phyloP scores from a whole-genome alignment of 1,140 invertebrate genomes.

The Chironomus tepperi region DNA sequence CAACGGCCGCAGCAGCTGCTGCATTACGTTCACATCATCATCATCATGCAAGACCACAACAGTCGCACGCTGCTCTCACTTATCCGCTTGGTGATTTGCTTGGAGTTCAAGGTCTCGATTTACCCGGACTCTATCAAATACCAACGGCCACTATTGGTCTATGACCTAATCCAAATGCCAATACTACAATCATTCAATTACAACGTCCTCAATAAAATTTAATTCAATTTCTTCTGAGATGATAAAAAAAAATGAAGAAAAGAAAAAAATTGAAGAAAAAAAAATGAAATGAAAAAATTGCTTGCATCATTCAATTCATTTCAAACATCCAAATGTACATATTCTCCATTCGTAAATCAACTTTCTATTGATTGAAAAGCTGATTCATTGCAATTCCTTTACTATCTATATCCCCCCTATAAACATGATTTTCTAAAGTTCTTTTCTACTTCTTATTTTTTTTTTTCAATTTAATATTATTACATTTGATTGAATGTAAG shows the following conservation, averaged over 20 bases:
- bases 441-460: no score
- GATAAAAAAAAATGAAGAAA: background rate
- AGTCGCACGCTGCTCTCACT: constrained; percentile 39
- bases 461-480: no score
- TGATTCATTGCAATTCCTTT: no score
- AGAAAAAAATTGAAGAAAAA: no score
- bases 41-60: constrained; percentile 33
- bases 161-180: constrained; percentile 48
- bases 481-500: no score
- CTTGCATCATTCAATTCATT: no score
- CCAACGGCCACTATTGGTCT: constrained; percentile 50
- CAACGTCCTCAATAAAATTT: constrained; percentile 44
- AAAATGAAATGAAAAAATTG: no score
- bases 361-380: no score
- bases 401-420: no score
- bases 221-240: background rate
- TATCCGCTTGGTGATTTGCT: constrained; percentile 61
- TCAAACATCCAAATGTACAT: no score
- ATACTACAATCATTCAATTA: constrained; percentile 44
- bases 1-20: constrained; percentile 34
- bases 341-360: no score
- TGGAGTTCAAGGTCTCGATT: constrained; percentile 54
- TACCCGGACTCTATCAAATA: constrained; percentile 51
- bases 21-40: constrained; percentile 31
- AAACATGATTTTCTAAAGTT: no score